Conservation (phyloP, 2,113 vertebrate genomes). For the Sylvicapra grimmia region DNA sequence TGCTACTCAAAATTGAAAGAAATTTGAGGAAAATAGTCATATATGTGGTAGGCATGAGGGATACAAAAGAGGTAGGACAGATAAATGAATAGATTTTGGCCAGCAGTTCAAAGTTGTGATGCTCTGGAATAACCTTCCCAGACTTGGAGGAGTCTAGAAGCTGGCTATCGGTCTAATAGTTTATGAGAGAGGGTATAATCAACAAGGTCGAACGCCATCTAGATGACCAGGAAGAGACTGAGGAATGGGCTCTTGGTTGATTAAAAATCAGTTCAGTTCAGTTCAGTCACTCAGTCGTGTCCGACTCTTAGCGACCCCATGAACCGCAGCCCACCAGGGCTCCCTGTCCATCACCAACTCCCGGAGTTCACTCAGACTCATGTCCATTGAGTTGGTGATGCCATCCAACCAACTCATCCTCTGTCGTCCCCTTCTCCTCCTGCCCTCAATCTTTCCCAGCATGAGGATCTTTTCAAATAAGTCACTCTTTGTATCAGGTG, state of each 20-base stretch:
- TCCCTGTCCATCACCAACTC: neutral
- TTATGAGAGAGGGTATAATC: neutral
- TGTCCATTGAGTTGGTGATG: neutral
- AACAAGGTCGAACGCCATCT: neutral
- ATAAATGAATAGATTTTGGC: neutral
- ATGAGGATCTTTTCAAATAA: neutral
- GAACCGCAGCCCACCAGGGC: fast-evolving
- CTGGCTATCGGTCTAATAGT: neutral
- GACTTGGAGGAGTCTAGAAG: neutral
- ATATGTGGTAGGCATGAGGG: neutral
- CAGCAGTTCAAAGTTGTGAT: neutral
- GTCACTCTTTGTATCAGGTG: neutral
- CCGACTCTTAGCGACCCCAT: fast-evolving
- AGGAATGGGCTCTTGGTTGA: neutral
- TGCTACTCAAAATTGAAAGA: neutral
- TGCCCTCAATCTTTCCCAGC: neutral
- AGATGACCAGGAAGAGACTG: neutral
- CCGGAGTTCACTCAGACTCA: neutral
- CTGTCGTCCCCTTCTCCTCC: neutral
- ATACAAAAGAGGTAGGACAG: neutral
- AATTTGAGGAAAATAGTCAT: neutral
- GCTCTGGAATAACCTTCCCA: neutral
- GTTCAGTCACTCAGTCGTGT: neutral
- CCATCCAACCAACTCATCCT: neutral
- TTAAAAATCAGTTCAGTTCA: neutral